These are phyloP conservation scores for Drosophila nigritarsus DNA, from an alignment of 2,888 invertebrate species.

Conservation along the genomic window DNA sequence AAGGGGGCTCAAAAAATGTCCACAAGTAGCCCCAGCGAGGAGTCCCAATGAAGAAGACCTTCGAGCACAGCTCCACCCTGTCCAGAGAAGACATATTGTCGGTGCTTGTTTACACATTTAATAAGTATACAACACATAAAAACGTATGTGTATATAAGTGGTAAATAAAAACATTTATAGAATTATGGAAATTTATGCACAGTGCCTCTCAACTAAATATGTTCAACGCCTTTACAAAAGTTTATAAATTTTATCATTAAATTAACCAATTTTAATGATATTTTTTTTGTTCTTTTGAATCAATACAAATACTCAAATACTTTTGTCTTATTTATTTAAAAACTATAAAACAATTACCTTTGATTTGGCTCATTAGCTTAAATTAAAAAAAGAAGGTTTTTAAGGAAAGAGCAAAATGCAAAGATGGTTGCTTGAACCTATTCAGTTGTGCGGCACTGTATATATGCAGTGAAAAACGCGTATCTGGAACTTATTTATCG, in stretches of 20 bases:
- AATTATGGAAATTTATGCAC: background rate
- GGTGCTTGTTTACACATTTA: conserved; percentile 69
- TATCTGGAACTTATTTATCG: conserved; percentile 30
- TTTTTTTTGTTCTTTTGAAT: too few species aligned
- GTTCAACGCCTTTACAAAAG: background rate
- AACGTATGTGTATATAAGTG: background rate
- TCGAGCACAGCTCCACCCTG: conserved; percentile 18
- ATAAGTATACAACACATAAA: background rate
- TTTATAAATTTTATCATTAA: background rate
- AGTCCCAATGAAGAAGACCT: conserved; percentile 13
- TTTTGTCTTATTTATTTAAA: background rate
- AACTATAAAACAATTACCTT: background rate
- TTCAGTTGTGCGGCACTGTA: background rate
- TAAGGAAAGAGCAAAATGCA: background rate
- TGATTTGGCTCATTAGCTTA: background rate
- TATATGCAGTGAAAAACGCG: conserved; percentile 17
- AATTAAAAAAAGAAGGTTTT: background rate
- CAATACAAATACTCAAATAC: background rate
- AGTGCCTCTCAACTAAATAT: background rate
- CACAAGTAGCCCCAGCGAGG: conserved; percentile 7
- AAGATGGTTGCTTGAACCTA: background rate
- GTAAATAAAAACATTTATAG: background rate
- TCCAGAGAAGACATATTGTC: conserved; percentile 32
- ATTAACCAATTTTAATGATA: background rate
- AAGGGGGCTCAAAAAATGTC: conserved; percentile 18